Percentiles rank a stretch among this genome's conserved stretches.
phyloP scores from a whole-genome alignment of 1,140 invertebrate genomes.

The Hypothenemus hampei region DNA sequence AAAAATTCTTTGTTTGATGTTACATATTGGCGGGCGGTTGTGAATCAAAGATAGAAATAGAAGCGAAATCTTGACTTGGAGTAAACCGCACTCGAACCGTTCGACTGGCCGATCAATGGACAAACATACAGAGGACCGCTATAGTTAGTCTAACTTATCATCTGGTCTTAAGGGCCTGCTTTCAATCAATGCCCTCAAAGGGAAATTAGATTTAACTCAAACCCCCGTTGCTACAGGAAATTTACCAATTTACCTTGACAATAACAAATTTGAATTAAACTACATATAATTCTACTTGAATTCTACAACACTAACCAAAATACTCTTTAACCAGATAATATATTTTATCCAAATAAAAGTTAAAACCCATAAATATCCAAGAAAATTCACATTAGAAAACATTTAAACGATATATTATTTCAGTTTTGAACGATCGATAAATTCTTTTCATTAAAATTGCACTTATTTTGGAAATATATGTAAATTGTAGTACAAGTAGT shows the following conservation, averaged over 20 bases:
- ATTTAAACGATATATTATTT: too few species aligned
- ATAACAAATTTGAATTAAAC: conserved; percentile 12
- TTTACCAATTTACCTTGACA: conserved; percentile 19
- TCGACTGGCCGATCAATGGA: conserved; percentile 13
- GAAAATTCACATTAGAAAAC: too few species aligned
- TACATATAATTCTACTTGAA: neutral
- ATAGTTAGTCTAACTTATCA: conserved; percentile 35
- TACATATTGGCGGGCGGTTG: conserved; percentile 23
- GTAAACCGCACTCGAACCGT: conserved; percentile 29
- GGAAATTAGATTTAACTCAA: conserved; percentile 30
- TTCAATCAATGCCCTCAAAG: conserved; percentile 34
- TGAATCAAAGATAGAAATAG: conserved; percentile 31
- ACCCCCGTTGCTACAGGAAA: conserved; percentile 20
- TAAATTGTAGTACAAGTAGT: too few species aligned
- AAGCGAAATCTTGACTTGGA: conserved; percentile 32
- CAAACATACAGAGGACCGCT: conserved; percentile 22
- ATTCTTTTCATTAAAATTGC: too few species aligned
- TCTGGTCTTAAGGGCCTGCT: conserved; percentile 26
- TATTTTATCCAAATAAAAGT: too few species aligned
- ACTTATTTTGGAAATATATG: too few species aligned
- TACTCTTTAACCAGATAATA: too few species aligned
- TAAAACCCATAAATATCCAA: too few species aligned
- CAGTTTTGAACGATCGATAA: too few species aligned
- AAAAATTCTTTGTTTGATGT: too few species aligned
- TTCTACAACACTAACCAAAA: too few species aligned